Percentiles rank a stretch among this genome's conserved stretches.
These are phyloP conservation scores for Isaurus tuberculatus DNA, from an alignment of 92 coral and sea anemone genomes.

Conservation along the genomic window DNA sequence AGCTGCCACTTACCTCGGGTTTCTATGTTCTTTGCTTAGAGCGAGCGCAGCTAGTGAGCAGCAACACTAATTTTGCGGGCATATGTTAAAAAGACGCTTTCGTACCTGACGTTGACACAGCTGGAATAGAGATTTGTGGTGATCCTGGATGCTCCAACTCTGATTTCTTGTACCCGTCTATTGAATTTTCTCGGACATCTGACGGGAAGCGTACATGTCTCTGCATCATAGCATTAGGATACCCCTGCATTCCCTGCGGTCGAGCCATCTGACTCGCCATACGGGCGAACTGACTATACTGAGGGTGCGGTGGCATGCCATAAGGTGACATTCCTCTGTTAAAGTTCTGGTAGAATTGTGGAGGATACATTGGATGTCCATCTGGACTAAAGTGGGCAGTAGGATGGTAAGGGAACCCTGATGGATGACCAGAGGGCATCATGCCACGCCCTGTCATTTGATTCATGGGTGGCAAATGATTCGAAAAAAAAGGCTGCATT, in stretches of 20 bases:
- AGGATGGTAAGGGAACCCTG: constrained; percentile 72
- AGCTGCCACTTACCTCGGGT: too few species aligned
- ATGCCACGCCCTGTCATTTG: constrained; percentile 78
- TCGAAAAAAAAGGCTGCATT: constrained; percentile 62
- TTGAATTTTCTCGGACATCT: constrained; percentile 58
- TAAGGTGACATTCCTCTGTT: constrained; percentile 73
- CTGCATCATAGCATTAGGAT: constrained; percentile 44
- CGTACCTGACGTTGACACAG: constrained; percentile 79
- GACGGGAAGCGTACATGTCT: constrained; percentile 72
- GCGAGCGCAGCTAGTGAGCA: too few species aligned
- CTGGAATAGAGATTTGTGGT: constrained; percentile 68
- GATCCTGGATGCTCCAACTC: constrained; percentile 55
- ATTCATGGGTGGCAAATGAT: constrained; percentile 58
- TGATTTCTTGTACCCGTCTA: constrained; percentile 45
- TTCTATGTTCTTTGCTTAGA: too few species aligned
- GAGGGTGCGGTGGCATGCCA: constrained; percentile 70
- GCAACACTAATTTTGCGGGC: too few species aligned
- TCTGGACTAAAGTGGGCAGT: constrained; percentile 80
- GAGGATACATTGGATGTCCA: constrained; percentile 85
- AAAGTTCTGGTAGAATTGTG: constrained; percentile 90
- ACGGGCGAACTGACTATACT: constrained; percentile 67
- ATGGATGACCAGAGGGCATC: constrained; percentile 69
- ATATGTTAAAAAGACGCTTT: background rate
- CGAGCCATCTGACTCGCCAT: constrained; percentile 63
- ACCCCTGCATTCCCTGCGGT: constrained; percentile 68